phyloP scores from a whole-genome alignment of 2,888 invertebrate species.

The Erannis defoliaria region DNA sequence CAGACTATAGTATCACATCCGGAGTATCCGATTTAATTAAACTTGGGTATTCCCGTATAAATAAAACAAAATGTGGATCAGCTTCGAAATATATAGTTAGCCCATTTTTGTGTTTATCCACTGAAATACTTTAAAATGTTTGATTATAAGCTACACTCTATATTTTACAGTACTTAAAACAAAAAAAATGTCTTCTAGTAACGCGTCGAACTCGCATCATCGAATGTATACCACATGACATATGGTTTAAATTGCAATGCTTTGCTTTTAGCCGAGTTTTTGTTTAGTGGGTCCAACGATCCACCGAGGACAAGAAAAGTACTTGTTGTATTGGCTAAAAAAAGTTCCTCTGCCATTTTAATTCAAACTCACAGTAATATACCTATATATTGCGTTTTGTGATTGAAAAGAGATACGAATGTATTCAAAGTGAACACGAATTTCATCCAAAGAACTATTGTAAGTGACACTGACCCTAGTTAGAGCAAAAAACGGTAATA shows the following conservation, averaged over 20 bases:
- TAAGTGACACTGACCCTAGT: slow-evolving; percentile 56
- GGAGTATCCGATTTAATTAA: too few relatives aligned
- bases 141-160: too few relatives aligned
- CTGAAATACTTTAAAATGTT: neutral
- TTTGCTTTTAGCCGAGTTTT: neutral
- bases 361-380: neutral
- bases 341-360: too few relatives aligned
- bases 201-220: neutral
- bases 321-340: too few relatives aligned
- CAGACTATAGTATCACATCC: too few relatives aligned
- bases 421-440: slow-evolving; percentile 57
- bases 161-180: too few relatives aligned
- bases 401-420: slow-evolving; percentile 49
- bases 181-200: neutral
- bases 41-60: too few relatives aligned
- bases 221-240: neutral
- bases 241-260: neutral
- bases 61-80: too few relatives aligned
- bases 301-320: too few relatives aligned
- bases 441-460: slow-evolving; percentile 60
- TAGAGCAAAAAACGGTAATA: slow-evolving; percentile 48
- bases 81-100: too few relatives aligned
- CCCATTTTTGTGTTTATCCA: too few relatives aligned
- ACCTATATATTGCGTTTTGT: slow-evolving; percentile 28
- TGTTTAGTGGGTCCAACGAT: neutral